phyloP scores from a whole-genome alignment of 2,888 invertebrate genomes.

The Brenthis ino region DNA sequence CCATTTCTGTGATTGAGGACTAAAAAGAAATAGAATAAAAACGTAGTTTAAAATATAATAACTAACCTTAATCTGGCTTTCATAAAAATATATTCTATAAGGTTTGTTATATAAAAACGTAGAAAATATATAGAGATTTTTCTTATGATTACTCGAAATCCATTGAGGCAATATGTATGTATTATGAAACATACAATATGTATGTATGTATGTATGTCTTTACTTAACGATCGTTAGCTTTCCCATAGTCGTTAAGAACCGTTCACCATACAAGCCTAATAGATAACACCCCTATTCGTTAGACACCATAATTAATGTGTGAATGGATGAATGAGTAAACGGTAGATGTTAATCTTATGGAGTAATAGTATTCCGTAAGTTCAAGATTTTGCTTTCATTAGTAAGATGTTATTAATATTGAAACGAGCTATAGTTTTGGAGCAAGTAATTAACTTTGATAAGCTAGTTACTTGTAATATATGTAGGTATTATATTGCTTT shows the following conservation, averaged over 20 bases:
- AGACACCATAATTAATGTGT: constrained; percentile 4
- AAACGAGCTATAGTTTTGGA: no score
- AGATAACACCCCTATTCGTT: background rate
- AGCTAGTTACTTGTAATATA: no score
- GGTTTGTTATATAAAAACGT: background rate
- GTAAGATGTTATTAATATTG: no score
- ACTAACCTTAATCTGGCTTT: no score
- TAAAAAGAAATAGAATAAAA: no score
- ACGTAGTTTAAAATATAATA: no score
- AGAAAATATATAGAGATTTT: background rate
- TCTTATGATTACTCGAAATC: background rate
- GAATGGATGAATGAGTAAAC: background rate
- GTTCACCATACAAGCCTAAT: constrained; percentile 4
- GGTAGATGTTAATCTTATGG: background rate
- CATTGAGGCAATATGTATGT: background rate
- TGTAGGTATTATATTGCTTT: no score
- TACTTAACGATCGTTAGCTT: constrained; percentile 19
- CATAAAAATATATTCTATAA: no score
- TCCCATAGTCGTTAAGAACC: constrained; percentile 16
- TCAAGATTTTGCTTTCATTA: no score
- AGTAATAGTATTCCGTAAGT: no score
- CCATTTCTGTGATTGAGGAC: no score
- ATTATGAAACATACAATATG: constrained; percentile 11
- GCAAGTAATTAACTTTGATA: no score
- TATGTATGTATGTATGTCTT: constrained; percentile 3